Evolutionary conservation across 2,888 invertebrate species (phyloP).

Genomic region (Cepaea hortensis): DNA sequence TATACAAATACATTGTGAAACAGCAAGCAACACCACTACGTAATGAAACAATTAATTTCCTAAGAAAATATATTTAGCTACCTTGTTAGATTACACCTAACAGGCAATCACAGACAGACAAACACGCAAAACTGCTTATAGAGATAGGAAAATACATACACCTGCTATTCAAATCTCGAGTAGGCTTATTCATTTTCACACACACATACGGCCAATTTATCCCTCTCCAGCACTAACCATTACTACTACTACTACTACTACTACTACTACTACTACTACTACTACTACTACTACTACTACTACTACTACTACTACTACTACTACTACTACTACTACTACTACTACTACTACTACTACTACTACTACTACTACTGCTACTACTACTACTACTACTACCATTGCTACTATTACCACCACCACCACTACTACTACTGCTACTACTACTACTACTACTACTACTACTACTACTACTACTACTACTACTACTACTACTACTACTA

Average conservation of each 20-base stretch:
- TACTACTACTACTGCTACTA: not conserved
- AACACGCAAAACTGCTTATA: no score
- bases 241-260: not conserved
- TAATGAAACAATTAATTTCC: no score
- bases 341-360: not conserved
- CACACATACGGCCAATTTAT: no score
- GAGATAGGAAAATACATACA: no score
- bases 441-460: not conserved
- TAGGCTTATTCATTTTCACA: no score
- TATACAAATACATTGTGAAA: no score
- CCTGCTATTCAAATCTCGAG: no score
- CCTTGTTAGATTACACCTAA: no score
- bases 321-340: not conserved
- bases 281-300: not conserved
- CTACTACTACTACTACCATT: constrained; percentile 5
- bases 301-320: not conserved
- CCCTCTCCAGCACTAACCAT: not conserved
- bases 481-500: not conserved
- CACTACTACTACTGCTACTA: constrained; percentile 23
- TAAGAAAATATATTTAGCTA: no score
- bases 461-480: not conserved
- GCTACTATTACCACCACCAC: constrained; percentile 43
- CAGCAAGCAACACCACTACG: no score
- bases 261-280: not conserved
- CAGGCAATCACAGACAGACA: no score